These are phyloP conservation scores for Coregonus sp. DNA, from an alignment of 2,797 vertebrate genomes.

Conservation along the genomic window DNA sequence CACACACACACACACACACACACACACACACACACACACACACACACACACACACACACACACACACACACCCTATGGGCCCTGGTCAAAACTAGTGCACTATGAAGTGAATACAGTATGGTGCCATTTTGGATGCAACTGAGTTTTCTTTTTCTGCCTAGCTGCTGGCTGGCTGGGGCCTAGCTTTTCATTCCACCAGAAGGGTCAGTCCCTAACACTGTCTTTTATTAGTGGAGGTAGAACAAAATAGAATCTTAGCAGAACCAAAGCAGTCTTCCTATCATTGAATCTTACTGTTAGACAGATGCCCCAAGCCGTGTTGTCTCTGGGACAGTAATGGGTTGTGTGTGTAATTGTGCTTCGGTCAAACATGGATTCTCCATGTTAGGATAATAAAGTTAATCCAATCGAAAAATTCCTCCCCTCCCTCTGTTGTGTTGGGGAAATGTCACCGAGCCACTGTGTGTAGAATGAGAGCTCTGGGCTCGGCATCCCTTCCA, in stretches of 20 bases:
- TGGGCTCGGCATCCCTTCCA: constrained; percentile 6
- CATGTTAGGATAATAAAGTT: neutral
- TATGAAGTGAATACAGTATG: neutral
- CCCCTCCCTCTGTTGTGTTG: neutral
- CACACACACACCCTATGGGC: neutral
- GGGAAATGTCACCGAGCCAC: neutral
- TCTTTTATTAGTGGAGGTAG: neutral
- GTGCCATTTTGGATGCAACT: neutral
- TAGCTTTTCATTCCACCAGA: neutral
- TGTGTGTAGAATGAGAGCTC: constrained; percentile 1
- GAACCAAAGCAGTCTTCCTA: neutral
- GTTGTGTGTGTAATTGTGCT: neutral
- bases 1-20: neutral
- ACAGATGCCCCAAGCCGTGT: neutral
- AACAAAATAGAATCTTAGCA: neutral
- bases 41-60: neutral
- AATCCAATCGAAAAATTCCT: neutral
- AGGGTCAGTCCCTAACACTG: neutral
- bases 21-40: neutral
- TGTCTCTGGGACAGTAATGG: neutral
- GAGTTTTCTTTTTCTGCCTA: neutral
- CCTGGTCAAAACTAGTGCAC: neutral
- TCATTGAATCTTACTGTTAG: neutral
- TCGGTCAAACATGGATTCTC: neutral
- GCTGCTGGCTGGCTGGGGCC: neutral